Conservation (phyloP, 2,888 invertebrate species). For the Balanococcus diminutus region DNA sequence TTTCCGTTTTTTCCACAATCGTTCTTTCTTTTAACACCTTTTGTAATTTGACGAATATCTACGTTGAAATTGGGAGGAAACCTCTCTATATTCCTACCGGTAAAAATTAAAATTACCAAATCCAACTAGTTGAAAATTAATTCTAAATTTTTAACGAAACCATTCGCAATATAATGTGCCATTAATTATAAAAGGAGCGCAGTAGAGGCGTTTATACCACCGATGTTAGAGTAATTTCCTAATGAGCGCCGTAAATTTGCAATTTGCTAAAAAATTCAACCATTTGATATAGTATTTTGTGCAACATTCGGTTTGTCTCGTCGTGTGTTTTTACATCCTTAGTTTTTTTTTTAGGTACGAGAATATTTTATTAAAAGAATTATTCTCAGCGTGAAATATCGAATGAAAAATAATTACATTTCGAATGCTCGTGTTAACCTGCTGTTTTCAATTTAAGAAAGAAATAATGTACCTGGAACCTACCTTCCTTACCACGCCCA, state of each 20-base stretch:
- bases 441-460: neutral
- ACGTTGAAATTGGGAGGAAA: neutral
- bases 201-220: no score
- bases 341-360: neutral
- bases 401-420: neutral
- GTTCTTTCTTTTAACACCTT: neutral
- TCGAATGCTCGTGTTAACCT: neutral
- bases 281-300: neutral
- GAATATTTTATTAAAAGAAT: neutral
- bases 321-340: no score
- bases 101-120: neutral
- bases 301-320: no score
- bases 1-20: neutral
- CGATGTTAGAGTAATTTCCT: conserved; percentile 20
- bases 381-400: neutral
- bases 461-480: no score
- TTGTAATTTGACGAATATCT: neutral
- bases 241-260: conserved; percentile 26
- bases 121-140: neutral
- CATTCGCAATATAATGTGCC: neutral
- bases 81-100: neutral
- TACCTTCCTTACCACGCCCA: neutral
- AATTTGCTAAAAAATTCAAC: neutral
- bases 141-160: neutral
- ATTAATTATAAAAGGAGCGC: neutral